Conservation (phyloP, 2,797 vertebrate species). For the Anguilla megastoma region DNA sequence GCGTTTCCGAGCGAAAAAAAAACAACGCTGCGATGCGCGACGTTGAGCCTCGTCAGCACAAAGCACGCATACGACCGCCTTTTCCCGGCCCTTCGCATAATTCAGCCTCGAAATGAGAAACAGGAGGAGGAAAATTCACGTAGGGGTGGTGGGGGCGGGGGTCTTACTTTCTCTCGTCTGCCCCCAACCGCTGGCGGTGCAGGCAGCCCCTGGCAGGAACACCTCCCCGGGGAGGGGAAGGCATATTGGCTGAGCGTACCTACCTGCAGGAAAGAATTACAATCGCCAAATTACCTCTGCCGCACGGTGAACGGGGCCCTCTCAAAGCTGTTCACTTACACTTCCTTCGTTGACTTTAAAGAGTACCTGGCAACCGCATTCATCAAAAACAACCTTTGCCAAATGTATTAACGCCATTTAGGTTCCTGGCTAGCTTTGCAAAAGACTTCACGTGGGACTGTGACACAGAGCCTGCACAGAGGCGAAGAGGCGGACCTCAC, state of each 20-base stretch:
- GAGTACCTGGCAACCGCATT: background rate
- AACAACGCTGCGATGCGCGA: background rate
- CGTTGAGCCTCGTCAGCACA: background rate
- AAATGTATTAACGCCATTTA: background rate
- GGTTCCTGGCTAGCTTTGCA: background rate
- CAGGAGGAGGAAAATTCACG: background rate
- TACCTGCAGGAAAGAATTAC: conserved; percentile 58
- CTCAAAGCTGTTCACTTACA: background rate
- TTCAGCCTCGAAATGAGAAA: background rate
- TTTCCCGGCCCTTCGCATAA: background rate
- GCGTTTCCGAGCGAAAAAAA: background rate
- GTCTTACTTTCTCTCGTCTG: conserved; percentile 76
- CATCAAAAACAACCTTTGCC: background rate
- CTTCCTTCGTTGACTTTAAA: no score
- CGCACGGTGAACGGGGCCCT: background rate
- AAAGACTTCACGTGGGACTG: background rate
- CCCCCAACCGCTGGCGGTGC: conserved; percentile 83
- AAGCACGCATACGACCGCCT: background rate
- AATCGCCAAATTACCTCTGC: background rate
- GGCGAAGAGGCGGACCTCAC: conserved; percentile 60
- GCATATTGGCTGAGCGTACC: conserved; percentile 74
- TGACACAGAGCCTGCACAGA: background rate
- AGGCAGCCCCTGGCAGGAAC: conserved; percentile 69
- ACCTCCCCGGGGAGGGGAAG: conserved; percentile 77
- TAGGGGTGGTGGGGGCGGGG: background rate